Conservation (phyloP, 2,888 invertebrate species). For the Palloptera scutellata region DNA sequence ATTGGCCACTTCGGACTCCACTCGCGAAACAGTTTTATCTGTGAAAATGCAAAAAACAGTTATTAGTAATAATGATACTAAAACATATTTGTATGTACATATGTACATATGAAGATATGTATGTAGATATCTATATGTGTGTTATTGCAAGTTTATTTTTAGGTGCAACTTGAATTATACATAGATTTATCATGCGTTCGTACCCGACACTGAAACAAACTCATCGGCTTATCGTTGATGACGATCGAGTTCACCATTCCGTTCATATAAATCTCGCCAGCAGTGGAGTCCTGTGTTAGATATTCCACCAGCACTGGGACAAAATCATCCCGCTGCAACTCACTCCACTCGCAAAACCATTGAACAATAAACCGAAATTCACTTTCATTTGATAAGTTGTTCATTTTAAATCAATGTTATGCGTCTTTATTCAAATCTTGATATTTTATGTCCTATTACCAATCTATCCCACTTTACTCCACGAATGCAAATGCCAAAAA, state of each 20-base stretch:
- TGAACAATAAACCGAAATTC: conserved; percentile 83
- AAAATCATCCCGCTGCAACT: conserved; percentile 85
- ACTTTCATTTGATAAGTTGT: conserved; percentile 72
- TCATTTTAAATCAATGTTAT: conserved; percentile 48
- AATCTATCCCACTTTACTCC: conserved; percentile 17
- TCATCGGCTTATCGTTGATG: conserved; percentile 80
- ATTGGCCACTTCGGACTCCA: conserved; percentile 83
- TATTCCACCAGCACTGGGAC: conserved; percentile 76
- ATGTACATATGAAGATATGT: not conserved
- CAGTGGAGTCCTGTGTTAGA: conserved; percentile 41
- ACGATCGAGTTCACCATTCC: conserved; percentile 76
- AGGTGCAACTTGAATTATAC: not conserved
- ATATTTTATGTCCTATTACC: too few species aligned
- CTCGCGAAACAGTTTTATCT: conserved; percentile 84
- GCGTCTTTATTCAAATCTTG: not conserved
- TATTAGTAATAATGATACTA: conserved; percentile 5
- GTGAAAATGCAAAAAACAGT: conserved; percentile 43
- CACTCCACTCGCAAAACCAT: conserved; percentile 91
- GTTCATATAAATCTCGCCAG: conserved; percentile 69
- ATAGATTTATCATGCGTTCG: conserved; percentile 48
- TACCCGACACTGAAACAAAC: conserved; percentile 83
- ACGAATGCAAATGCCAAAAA: conserved; percentile 22
- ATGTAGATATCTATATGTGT: not conserved
- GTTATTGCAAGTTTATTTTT: not conserved
- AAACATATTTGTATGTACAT: conserved; percentile 22